Conservation (phyloP, 2,113 vertebrate species). For the Oryzias celebensis region DNA sequence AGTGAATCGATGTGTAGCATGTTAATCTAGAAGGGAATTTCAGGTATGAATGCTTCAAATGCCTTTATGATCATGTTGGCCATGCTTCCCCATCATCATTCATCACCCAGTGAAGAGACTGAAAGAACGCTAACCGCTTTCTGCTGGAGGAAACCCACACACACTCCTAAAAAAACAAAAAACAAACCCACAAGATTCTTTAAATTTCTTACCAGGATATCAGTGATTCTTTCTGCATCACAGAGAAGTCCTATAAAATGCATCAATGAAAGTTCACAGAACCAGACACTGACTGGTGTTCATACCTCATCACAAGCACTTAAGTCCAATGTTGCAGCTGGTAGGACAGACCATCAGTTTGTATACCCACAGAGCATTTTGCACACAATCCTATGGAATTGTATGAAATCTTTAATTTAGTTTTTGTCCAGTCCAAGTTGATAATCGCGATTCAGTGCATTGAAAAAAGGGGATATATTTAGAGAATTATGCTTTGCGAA, state of each 20-base stretch:
- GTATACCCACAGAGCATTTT: constrained; percentile 66
- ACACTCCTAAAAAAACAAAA: too few relatives aligned
- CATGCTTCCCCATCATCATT: too few relatives aligned
- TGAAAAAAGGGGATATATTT: constrained; percentile 21
- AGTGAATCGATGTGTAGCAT: too few relatives aligned
- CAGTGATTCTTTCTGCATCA: constrained; percentile 17
- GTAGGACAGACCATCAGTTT: constrained; percentile 54
- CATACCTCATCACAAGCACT: constrained; percentile 65
- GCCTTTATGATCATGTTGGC: too few relatives aligned
- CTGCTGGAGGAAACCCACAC: too few relatives aligned
- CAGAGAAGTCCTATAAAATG: constrained; percentile 17
- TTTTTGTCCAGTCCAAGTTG: constrained; percentile 30
- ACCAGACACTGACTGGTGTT: constrained; percentile 44
- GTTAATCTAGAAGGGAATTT: too few relatives aligned
- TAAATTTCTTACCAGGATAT: constrained; percentile 9
- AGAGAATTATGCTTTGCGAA: constrained; percentile 35
- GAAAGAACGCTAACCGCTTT: too few relatives aligned
- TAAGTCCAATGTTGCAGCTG: constrained; percentile 42
- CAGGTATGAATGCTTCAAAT: too few relatives aligned
- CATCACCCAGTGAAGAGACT: too few relatives aligned
- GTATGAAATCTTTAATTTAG: constrained; percentile 57
- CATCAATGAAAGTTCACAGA: constrained; percentile 35
- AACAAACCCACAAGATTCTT: not conserved
- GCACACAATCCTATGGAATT: constrained; percentile 76
- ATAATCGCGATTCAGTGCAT: constrained; percentile 8